Evolutionary conservation across 2,113 vertebrate species (phyloP), one percentile per base, ranked within the genome.

Genomic region (Cyprinodon tularosa): DNA sequence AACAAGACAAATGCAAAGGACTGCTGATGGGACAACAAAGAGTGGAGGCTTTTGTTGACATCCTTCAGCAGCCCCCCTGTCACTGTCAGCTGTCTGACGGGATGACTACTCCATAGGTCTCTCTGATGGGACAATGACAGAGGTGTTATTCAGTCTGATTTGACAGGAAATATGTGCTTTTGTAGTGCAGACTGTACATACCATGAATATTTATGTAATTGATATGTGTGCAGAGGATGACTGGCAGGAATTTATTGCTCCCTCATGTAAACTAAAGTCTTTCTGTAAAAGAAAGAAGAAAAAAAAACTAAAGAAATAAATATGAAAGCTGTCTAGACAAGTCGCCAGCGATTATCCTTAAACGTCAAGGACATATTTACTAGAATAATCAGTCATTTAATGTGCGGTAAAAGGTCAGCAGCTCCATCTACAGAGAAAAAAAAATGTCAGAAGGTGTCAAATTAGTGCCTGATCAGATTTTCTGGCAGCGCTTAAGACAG

Each of bases 1-100:
- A 88, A 85, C 77, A 71, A 59, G 68, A 87, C 76, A 77, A 77
- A 78, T 66, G 67, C 66, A 57, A 66, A 67, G 50, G 20, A 80
- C 50, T 80, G 81, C 79, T 79, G 81, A 79, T 71, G 78, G 79
- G 80, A 62, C 72, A 76, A 80, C 59, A 74, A 75, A 83, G 57
- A 81, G 60, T 40, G 57, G 22, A 77, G 86, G 74, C 75, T 83
- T 75, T 63, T 62, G 53, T 66, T 57, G n/a, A 63, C 61, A 78
- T 88, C 65, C 45, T 22, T 88, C 83, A 72, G 68, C 44, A 59
- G 62, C 50, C 53, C 64, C 29, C 50, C 22, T 14, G 44, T 70
- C 60, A 71, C 72, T 86, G 80, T 88, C 81, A 87, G 71, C 60
- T 87, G 83, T 84, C 80, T 84, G 77, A 78, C 64, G 69, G 76